phyloP scores from a whole-genome alignment of 2,113 vertebrate species.

The Podarcis cretensis region DNA sequence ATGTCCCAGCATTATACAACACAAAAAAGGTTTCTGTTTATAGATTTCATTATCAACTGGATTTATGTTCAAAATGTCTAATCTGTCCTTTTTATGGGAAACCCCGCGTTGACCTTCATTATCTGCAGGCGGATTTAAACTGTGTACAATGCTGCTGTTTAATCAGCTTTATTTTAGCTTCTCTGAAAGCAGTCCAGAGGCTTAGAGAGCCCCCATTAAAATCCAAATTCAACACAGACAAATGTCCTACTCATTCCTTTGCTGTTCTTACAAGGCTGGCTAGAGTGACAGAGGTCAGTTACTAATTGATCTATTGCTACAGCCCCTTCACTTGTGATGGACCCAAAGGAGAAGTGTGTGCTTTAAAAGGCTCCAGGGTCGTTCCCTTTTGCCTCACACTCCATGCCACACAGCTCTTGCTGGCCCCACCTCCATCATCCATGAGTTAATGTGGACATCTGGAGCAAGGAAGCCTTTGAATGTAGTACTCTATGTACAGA shows the following conservation, averaged over 20 bases:
- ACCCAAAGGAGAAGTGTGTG: neutral
- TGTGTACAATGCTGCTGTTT: conserved; percentile 6
- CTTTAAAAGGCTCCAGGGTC: neutral
- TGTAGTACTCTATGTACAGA: neutral
- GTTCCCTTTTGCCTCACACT: neutral
- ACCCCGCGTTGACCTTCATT: conserved; percentile 45
- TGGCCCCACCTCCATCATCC: neutral
- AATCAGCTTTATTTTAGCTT: conserved; percentile 49
- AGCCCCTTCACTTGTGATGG: neutral
- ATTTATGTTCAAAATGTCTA: conserved; percentile 56
- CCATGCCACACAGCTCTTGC: neutral
- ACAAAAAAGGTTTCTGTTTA: conserved; percentile 58
- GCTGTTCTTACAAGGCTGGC: neutral
- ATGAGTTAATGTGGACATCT: neutral
- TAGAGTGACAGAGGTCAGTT: neutral
- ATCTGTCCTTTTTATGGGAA: conserved; percentile 45
- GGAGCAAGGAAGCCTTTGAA: neutral
- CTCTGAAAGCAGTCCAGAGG: conserved; percentile 29
- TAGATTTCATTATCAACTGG: conserved; percentile 50
- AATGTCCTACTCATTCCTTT: conserved; percentile 26
- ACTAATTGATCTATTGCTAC: neutral
- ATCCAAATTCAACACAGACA: conserved; percentile 32
- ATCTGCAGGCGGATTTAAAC: conserved; percentile 52
- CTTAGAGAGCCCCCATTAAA: conserved; percentile 28
- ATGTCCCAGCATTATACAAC: conserved; percentile 49